These are phyloP conservation scores for Drosophila ohnishii DNA, from an alignment of 1,140 invertebrate species.

Conservation along the genomic window DNA sequence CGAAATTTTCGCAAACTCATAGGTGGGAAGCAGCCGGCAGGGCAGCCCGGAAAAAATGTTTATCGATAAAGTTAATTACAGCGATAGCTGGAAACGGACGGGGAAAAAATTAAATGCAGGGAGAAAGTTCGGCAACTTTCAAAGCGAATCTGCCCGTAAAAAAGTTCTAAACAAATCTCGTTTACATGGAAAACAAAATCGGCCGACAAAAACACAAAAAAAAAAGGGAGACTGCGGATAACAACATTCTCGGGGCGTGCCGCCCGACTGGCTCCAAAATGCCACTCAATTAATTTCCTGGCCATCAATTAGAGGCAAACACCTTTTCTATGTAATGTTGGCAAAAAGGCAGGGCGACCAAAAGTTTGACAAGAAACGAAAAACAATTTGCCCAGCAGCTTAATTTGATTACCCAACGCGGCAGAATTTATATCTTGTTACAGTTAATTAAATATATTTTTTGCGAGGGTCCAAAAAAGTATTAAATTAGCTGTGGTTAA, in stretches of 20 bases:
- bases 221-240: not conserved
- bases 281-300: conserved; percentile 66
- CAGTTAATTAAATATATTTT: conserved; percentile 61
- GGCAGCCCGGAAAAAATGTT: conserved; percentile 33
- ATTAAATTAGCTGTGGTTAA: conserved; percentile 44
- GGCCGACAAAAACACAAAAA: not conserved
- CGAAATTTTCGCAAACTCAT: conserved; percentile 23
- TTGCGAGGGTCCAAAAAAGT: conserved; percentile 5
- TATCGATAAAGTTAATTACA: conserved; percentile 69
- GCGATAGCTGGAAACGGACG: conserved; percentile 8
- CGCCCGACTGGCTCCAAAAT: conserved; percentile 37
- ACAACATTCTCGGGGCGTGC: conserved; percentile 30
- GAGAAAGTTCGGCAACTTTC: conserved; percentile 46
- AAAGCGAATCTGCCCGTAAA: conserved; percentile 33
- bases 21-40: conserved; percentile 21
- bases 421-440: conserved; percentile 49
- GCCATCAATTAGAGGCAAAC: conserved; percentile 67
- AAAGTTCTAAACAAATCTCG: conserved; percentile 51
- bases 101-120: conserved; percentile 23
- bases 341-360: conserved; percentile 6
- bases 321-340: conserved; percentile 70
- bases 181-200: conserved; percentile 42
- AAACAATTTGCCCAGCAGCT: conserved; percentile 47
- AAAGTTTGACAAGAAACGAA: conserved; percentile 54
- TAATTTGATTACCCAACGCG: conserved; percentile 44